Evolutionary conservation across 2,797 vertebrate genomes (phyloP).

Genomic region (Dicrostonyx torquatus): DNA sequence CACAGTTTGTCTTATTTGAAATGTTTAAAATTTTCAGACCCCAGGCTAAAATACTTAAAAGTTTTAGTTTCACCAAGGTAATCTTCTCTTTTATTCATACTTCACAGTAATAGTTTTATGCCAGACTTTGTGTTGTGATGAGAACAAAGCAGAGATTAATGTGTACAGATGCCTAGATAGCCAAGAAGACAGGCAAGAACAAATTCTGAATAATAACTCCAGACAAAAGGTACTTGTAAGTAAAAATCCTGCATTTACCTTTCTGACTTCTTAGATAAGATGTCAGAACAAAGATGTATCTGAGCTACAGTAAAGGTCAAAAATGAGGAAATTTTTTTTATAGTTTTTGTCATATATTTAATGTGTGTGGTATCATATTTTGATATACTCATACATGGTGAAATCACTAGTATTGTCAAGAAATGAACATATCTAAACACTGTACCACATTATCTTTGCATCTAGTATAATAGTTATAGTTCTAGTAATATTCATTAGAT

Average conservation of each 20-base stretch:
- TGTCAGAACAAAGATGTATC: neutral
- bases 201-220: neutral
- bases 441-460: neutral
- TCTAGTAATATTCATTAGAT: neutral
- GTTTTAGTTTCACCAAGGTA: neutral
- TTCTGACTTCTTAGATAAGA: neutral
- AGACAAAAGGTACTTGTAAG: neutral
- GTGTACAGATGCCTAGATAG: constrained; percentile 38
- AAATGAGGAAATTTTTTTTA: neutral
- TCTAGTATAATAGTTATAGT: neutral
- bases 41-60: neutral
- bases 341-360: neutral
- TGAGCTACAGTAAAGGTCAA: neutral
- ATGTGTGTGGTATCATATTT: neutral
- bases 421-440: neutral
- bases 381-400: neutral
- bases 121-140: neutral
- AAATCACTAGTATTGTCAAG: neutral
- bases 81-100: neutral
- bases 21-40: neutral
- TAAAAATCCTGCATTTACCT: neutral
- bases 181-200: neutral
- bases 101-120: neutral
- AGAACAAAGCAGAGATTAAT: constrained; percentile 24
- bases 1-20: neutral